Evolutionary conservation across 2,797 vertebrate species (phyloP), one percentile per base, ranked within the genome.

Genomic region (Novumbra hubbsi): DNA sequence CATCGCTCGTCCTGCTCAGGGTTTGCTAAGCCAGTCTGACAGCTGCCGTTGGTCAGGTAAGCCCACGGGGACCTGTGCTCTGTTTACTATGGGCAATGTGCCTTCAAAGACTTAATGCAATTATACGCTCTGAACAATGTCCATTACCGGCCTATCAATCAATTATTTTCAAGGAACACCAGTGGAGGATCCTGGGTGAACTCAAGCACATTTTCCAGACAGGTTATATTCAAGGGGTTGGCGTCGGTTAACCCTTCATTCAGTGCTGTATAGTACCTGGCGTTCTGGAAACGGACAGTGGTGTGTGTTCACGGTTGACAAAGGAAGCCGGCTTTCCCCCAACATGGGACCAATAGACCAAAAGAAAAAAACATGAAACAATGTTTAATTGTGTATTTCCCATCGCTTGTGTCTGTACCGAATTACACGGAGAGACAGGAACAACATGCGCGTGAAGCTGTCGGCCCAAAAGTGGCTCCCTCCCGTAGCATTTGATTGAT

Each of bases 121-220:
- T 87, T 84, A 70, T 73, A 63, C 67, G 72, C 72, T 71, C 78
- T 71, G 85, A 84, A 86, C 83, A 73, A 76, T 79, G 71, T 52
- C 84, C 87, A 88, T 89, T 78, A 83, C 83, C 77, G 80, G 73
- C 76, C 85, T 79, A 88, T 90, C 78, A 88, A 85, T 88, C 83
- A 86, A 75, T 85, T 74, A 76, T 41, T 60, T 34, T 71, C 57
- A 60, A 50, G 80, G 77, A 83, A 86, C 88, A 85, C 80, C 82
- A 80, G 78, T 71, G n/a, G 73, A 72, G 72, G 78, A 78, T 74
- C 55, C 41, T 64, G 73, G 81, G 82, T 80, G 76, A 77, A 86
- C 81, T 75, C 73, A 71, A 78, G 73, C 82, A 79, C 67, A 74
- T 60, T 60, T 34, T 45, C 9, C 52, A 38, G 66, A 60, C 12